Evolutionary conservation across 2,797 vertebrate species (phyloP), one percentile per base, ranked within the genome.

Genomic region (Cetoscarus ocellatus): DNA sequence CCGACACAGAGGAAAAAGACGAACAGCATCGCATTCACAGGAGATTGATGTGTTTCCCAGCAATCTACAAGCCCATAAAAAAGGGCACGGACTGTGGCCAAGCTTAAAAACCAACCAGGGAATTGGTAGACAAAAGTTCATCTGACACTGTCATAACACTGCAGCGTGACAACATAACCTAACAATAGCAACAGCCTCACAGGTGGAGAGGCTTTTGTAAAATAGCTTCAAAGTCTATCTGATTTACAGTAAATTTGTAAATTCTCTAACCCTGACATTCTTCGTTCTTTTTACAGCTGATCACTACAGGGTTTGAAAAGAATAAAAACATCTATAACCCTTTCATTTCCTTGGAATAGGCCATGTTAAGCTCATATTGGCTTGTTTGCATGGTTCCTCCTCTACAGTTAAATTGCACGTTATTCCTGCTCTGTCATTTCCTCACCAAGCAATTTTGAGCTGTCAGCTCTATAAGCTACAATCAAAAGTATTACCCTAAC

Each of bases 11-110:
- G 77, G 76, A 80, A 70, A 67, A 80, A 83, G 85, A 87, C 81
- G 71, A 69, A 83, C 80, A 72, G 75, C 74, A 77, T 88, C 70
- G 61, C 83, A 73, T 79, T 75, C 75, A 67, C 67, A 77, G 80
- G 90, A 94, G 91, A 94, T 92, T 93, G 92, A 94, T 94, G 93
- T 87, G 87, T 92, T 93, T 90, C 91, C 83, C 67, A 61, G 89
- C 86, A 92, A 93, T 92, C 92, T 91, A 90, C 86, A 85, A 87
- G 87, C 83, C 85, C 69, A 87, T 54, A 93, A 88, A 86, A 91
- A 89, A 91, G 90, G 91, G 78, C 91, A 91, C 54, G 51, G 82
- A 88, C 84, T 72, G 77, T 74, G 78, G 82, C 77, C 75, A 67
- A 81, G 88, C 88, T 94, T 92, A 92, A 95, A 92, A 91, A 88